phyloP scores from a whole-genome alignment of 1,140 invertebrate genomes.

The Charaxes varanes region DNA sequence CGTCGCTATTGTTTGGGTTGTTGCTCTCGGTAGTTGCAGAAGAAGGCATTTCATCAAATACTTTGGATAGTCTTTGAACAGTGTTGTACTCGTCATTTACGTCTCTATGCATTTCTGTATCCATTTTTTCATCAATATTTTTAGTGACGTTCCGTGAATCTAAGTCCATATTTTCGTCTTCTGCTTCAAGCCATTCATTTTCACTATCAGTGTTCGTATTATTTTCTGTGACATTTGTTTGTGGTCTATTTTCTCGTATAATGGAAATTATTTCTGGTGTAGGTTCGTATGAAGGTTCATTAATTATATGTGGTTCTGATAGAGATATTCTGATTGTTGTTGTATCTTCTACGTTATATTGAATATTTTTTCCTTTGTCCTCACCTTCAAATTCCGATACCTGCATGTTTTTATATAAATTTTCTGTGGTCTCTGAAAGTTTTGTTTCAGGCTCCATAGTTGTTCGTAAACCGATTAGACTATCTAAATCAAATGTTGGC shows the following conservation, averaged over 20 bases:
- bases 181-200: constrained; percentile 40
- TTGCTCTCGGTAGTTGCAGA: constrained; percentile 27
- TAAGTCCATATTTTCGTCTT: constrained; percentile 14
- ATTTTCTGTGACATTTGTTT: constrained; percentile 7
- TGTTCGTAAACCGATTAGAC: constrained; percentile 12
- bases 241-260: constrained; percentile 27
- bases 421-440: not conserved
- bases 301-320: constrained; percentile 37
- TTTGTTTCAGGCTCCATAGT: constrained; percentile 7
- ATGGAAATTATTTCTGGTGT: constrained; percentile 42
- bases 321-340: constrained; percentile 34
- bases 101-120: constrained; percentile 6
- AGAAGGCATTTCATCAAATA: constrained; percentile 25
- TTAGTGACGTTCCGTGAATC: constrained; percentile 8
- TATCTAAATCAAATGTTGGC: constrained; percentile 19
- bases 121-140: constrained; percentile 9
- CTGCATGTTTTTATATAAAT: too few relatives aligned
- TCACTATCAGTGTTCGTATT: constrained; percentile 24
- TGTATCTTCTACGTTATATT: too few relatives aligned
- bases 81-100: constrained; percentile 25
- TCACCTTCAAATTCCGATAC: too few relatives aligned
- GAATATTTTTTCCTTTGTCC: constrained; percentile 7
- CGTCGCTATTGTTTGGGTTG: constrained; percentile 19
- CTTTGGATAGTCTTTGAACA: constrained; percentile 41
- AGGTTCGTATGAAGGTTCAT: constrained; percentile 39